Evolutionary conservation across 2,888 invertebrate genomes (phyloP).

Genomic region (Spialia ferax): DNA sequence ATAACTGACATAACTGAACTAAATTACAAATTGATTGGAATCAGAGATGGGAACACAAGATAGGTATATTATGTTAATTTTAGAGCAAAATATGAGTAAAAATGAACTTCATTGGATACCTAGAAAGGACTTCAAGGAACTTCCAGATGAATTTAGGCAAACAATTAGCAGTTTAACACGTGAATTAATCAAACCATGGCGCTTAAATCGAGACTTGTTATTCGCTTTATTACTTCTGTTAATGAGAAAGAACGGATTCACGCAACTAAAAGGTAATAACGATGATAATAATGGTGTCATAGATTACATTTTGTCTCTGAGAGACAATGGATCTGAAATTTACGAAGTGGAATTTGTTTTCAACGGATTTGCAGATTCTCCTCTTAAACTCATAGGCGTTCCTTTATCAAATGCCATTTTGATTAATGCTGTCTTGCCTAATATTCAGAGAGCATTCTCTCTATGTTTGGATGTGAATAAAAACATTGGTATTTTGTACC

Average conservation of each 20-base stretch:
- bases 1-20: too few relatives aligned
- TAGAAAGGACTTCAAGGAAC: too few relatives aligned
- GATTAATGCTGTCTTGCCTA: slow-evolving; percentile 53
- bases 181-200: slow-evolving; percentile 61
- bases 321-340: slow-evolving; percentile 36
- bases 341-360: slow-evolving; percentile 53
- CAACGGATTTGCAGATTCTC: slow-evolving; percentile 48
- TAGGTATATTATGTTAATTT: too few relatives aligned
- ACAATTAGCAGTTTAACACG: slow-evolving; percentile 58
- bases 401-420: slow-evolving; percentile 53
- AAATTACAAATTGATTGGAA: too few relatives aligned
- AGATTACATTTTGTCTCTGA: slow-evolving; percentile 51
- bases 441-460: slow-evolving; percentile 52
- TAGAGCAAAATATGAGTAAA: too few relatives aligned
- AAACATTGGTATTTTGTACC: slow-evolving; percentile 47
- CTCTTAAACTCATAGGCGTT: slow-evolving; percentile 53
- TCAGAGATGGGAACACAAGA: too few relatives aligned
- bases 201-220: slow-evolving; percentile 61
- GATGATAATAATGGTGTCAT: slow-evolving; percentile 34
- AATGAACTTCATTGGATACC: too few relatives aligned
- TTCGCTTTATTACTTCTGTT: slow-evolving; percentile 58
- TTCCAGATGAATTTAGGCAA: slow-evolving; percentile 53
- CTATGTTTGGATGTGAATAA: slow-evolving; percentile 52
- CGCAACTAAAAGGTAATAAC: slow-evolving; percentile 23
- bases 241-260: slow-evolving; percentile 62